phyloP scores from a whole-genome alignment of 37 sponge, comb jelly and placozoan species.

The Lycopodina hypogea region DNA sequence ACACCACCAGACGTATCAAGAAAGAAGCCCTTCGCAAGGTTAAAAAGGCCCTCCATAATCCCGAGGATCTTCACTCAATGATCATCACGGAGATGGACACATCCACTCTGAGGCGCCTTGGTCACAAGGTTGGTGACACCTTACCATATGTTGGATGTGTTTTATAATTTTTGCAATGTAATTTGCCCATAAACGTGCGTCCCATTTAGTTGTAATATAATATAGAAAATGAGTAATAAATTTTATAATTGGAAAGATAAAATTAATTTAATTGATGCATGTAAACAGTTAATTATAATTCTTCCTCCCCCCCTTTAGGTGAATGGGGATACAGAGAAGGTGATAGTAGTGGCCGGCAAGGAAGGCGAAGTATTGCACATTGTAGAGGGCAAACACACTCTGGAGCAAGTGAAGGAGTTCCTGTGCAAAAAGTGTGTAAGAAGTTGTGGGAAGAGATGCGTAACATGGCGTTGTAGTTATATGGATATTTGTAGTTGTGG shows the following conservation, averaged over 20 bases:
- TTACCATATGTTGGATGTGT: neutral
- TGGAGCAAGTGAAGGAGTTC: neutral
- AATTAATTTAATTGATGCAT: too few species aligned
- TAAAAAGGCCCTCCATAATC: neutral
- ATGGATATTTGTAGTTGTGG: too few species aligned
- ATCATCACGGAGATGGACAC: constrained; percentile 26
- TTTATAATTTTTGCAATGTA: too few species aligned
- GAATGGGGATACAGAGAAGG: neutral
- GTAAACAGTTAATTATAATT: too few species aligned
- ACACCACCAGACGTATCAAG: neutral
- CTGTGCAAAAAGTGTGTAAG: constrained; percentile 2
- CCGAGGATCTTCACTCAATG: neutral
- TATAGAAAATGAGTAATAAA: too few species aligned
- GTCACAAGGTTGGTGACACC: constrained; percentile 11
- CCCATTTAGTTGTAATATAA: too few species aligned
- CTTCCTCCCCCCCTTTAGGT: neutral
- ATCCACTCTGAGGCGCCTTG: constrained; percentile 18
- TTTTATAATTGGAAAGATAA: too few species aligned
- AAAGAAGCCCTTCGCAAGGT: neutral
- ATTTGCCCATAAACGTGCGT: too few species aligned
- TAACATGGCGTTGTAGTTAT: too few species aligned
- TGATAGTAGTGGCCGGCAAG: neutral
- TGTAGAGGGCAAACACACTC: neutral
- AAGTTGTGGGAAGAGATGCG: too few species aligned
- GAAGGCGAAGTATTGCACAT: constrained; percentile 1